Conservation (phyloP, 2,797 vertebrate species). For the Pangasius larnaudii region DNA sequence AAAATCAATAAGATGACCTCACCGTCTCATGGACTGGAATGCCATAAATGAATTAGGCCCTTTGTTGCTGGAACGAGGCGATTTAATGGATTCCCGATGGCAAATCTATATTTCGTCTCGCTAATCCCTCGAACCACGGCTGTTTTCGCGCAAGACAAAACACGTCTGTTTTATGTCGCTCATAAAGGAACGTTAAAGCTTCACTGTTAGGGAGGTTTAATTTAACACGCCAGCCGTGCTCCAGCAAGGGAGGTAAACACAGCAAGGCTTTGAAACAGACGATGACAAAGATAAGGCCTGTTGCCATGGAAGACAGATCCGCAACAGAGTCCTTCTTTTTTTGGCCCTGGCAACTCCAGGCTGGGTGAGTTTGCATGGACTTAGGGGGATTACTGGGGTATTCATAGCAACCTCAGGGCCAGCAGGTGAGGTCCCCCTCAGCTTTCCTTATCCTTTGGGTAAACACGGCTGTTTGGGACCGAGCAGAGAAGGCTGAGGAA, state of each 20-base stretch:
- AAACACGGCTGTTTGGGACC: slow-evolving; percentile 78
- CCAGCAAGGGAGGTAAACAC: slow-evolving; percentile 62
- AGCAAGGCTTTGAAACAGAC: slow-evolving; percentile 58
- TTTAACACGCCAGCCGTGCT: slow-evolving; percentile 59
- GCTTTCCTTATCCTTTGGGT: slow-evolving; percentile 89
- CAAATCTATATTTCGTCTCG: slow-evolving; percentile 63
- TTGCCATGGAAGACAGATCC: slow-evolving; percentile 72
- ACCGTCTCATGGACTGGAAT: slow-evolving; percentile 67
- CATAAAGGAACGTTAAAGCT: slow-evolving; percentile 51
- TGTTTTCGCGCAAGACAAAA: slow-evolving; percentile 60
- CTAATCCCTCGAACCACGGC: slow-evolving; percentile 53
- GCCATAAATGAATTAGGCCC: slow-evolving; percentile 73
- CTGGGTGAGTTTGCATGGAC: slow-evolving; percentile 78
- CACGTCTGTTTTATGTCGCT: slow-evolving; percentile 50
- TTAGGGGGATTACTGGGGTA: slow-evolving; percentile 90
- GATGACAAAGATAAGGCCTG: slow-evolving; percentile 42
- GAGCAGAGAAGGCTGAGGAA: slow-evolving; percentile 65
- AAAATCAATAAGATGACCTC: slow-evolving; percentile 76
- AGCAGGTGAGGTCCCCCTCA: slow-evolving; percentile 89
- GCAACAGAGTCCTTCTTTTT: slow-evolving; percentile 68
- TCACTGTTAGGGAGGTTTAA: slow-evolving; percentile 59
- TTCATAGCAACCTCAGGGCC: slow-evolving; percentile 88
- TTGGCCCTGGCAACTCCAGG: slow-evolving; percentile 62
- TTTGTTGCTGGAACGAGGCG: slow-evolving; percentile 68
- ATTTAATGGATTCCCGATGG: slow-evolving; percentile 67